Conservation (phyloP, 2,797 vertebrate genomes). For the Crenichthys baileyi region DNA sequence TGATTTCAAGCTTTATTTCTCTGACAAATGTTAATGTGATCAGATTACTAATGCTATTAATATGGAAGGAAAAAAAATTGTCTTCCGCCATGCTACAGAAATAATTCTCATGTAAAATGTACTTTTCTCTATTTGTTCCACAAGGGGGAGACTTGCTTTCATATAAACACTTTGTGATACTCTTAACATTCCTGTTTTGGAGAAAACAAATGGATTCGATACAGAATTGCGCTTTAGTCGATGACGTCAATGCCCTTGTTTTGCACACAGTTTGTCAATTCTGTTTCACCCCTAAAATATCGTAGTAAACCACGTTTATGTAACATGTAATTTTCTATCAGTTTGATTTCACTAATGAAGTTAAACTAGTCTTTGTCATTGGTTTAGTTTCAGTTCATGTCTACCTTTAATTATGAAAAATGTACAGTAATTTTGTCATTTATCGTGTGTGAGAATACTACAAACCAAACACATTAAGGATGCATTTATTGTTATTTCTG, state of each 20-base stretch:
- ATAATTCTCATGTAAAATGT: constrained; percentile 26
- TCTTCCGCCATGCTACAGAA: not conserved
- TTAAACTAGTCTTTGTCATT: constrained; percentile 33
- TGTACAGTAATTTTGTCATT: constrained; percentile 37
- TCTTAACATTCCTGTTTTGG: constrained; percentile 56
- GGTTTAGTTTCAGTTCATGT: constrained; percentile 25
- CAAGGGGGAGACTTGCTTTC: constrained; percentile 49
- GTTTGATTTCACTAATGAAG: constrained; percentile 27
- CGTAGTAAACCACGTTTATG: constrained; percentile 31
- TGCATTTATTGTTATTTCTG: constrained; percentile 52
- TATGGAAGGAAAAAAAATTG: too few species aligned
- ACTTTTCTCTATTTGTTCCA: constrained; percentile 53
- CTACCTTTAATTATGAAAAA: constrained; percentile 29
- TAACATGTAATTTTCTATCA: constrained; percentile 27
- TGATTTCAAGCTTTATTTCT: constrained; percentile 18
- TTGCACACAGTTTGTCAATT: constrained; percentile 57
- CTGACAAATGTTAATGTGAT: not conserved
- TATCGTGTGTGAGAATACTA: constrained; percentile 53
- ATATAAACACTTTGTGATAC: constrained; percentile 22
- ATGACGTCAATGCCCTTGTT: constrained; percentile 63
- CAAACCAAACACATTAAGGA: constrained; percentile 64
- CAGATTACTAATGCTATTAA: not conserved
- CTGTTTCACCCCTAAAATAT: constrained; percentile 36
- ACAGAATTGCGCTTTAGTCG: constrained; percentile 74
- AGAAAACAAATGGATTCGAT: constrained; percentile 52